These are phyloP conservation scores for Trinectes maculatus DNA, from an alignment of 2,113 vertebrate species.

Conservation along the genomic window DNA sequence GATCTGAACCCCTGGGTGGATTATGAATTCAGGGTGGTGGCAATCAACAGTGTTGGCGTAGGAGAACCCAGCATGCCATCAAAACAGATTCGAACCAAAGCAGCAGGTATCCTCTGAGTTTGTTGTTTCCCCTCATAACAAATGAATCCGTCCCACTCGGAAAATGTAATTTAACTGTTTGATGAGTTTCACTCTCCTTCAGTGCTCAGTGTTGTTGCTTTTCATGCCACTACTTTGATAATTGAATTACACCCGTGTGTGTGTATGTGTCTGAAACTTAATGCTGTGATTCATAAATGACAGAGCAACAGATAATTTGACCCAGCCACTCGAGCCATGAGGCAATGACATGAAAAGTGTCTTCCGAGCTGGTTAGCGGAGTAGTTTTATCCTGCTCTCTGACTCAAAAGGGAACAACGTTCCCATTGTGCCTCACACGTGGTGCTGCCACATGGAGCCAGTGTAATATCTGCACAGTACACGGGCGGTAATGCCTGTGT, in stretches of 20 bases:
- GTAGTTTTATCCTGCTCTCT: conserved; percentile 57
- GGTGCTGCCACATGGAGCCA: neutral
- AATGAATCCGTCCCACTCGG: conserved; percentile 48
- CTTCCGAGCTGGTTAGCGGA: conserved; percentile 47
- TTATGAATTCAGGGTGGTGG: conserved; percentile 83
- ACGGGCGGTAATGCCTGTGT: too few species aligned
- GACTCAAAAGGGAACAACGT: conserved; percentile 46
- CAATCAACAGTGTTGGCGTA: conserved; percentile 80
- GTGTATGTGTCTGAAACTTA: conserved; percentile 7
- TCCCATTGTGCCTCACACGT: conserved; percentile 43
- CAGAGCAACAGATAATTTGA: conserved; percentile 39
- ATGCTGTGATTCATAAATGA: conserved; percentile 47
- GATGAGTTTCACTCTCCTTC: conserved; percentile 56
- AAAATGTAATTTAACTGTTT: conserved; percentile 65
- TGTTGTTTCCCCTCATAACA: conserved; percentile 42
- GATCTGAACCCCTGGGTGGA: conserved; percentile 83
- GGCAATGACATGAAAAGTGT: conserved; percentile 45
- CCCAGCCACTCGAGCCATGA: conserved; percentile 26
- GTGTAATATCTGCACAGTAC: too few species aligned
- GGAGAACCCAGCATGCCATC: conserved; percentile 81
- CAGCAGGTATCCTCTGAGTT: conserved; percentile 75
- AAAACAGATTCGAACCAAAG: conserved; percentile 75
- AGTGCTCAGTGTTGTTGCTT: conserved; percentile 25
- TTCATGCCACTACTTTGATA: conserved; percentile 41
- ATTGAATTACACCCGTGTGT: conserved; percentile 1